Evolutionary conservation across 64 coral and sea anemone genomes (phyloP), one percentile per base, ranked within the genome.

Genomic region (Stichodactyla mertensii): DNA sequence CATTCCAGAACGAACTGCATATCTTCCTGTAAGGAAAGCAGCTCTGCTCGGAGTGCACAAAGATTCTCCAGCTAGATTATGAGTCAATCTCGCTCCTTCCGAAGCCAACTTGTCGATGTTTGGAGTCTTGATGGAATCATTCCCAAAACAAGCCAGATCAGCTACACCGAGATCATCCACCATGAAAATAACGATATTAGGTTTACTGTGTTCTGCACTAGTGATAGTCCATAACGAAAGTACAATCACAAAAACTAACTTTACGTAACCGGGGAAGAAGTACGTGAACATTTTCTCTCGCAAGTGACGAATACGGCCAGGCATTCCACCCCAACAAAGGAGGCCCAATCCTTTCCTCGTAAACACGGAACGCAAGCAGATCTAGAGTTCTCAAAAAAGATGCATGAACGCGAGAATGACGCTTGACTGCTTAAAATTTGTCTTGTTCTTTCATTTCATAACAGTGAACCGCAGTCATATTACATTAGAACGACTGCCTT

Each of bases 121-220:
- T 51, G 92, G 92, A 57, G 92, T 91, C 74, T 91, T 90, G 19
- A 94, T 51, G 36, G 92, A 85, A 56, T 91, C 85, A 84, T 94
- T 94, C 10, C 92, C 92, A 26, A 94, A 94, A 79, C 92, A 94
- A 61, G 89, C 92, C 0, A 94, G 19, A 80, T 94, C 92, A 69
- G 92, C 88, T 55, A 88, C 24, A 45, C 92, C 92, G 5, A 94
- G 89, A 9, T 94, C 92, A 61, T 94, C 92, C n/a, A 94, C 92
- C 23, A 94, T 57, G 82, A 94, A 88, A 36, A 92, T 18, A 6
- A 92, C 7, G 59, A 88, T 45, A 16, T 92, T 92, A 18, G 86
- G 86, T 59, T 64, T 84, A 67, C 16, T 85, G 20, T 85, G 83
- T n/a, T 7, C 20, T 36, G 16, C 59, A 28, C 10, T 74, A 11